Evolutionary conservation across 1,140 invertebrate genomes (phyloP).

Genomic region (Papilio machaon): DNA sequence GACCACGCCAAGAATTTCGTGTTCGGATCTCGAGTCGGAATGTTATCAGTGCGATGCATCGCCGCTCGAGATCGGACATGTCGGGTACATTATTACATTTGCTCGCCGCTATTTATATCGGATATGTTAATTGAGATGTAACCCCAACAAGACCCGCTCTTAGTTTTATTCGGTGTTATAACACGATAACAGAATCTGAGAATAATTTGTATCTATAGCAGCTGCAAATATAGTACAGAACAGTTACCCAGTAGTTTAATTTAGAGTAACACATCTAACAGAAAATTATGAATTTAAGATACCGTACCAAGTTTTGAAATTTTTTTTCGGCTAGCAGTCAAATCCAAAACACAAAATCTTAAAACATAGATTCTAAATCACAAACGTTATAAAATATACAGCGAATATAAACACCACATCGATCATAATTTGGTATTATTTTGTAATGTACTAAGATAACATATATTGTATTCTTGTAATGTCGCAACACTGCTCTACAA

Average conservation of each 20-base stretch:
- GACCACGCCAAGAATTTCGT: conserved; percentile 76
- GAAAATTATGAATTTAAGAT: too few relatives aligned
- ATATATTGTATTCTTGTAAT: neutral
- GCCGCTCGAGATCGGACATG: conserved; percentile 68
- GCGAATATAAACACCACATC: too few relatives aligned
- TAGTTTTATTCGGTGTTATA: neutral
- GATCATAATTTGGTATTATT: too few relatives aligned
- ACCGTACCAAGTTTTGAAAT: too few relatives aligned
- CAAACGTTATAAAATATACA: too few relatives aligned
- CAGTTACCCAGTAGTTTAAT: neutral
- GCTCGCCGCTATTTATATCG: conserved; percentile 71
- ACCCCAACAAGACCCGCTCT: conserved; percentile 1
- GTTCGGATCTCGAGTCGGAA: conserved; percentile 73
- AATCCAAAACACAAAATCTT: too few relatives aligned
- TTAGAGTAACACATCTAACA: neutral
- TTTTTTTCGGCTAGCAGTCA: too few relatives aligned
- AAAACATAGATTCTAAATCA: too few relatives aligned
- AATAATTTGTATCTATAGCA: neutral
- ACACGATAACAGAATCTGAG: neutral
- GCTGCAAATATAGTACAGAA: neutral
- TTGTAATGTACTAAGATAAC: neutral
- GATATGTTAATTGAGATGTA: conserved; percentile 54
- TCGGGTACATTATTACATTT: conserved; percentile 66
- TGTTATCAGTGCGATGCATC: conserved; percentile 76
- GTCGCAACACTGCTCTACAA: neutral